These are phyloP conservation scores for Galleria mellonella DNA, from an alignment of 1,140 invertebrate genomes.

Conservation along the genomic window DNA sequence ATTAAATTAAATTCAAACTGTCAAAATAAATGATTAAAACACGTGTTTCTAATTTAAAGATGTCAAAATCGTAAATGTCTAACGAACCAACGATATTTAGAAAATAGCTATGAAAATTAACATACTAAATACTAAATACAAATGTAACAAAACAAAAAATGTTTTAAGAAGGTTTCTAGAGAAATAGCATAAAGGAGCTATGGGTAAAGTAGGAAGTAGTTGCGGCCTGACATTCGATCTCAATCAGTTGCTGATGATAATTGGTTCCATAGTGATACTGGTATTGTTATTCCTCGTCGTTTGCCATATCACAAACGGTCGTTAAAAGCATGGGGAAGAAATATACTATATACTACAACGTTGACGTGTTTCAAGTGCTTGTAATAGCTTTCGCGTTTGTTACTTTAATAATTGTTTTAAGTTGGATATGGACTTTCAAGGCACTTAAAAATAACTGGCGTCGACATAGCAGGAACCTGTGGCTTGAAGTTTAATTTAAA, in stretches of 20 bases:
- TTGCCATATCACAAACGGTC: conserved; percentile 40
- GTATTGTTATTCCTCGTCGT: conserved; percentile 46
- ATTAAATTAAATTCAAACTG: no score
- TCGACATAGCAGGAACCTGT: conserved; percentile 8
- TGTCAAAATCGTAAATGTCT: no score
- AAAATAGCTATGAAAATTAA: no score
- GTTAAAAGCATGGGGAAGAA: conserved; percentile 24
- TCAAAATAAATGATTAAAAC: no score
- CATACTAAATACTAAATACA: no score
- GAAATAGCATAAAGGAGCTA: no score
- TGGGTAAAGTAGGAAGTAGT: no score
- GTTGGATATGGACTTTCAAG: conserved; percentile 51
- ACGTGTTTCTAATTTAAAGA: no score
- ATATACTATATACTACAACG: conserved; percentile 16
- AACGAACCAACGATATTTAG: no score
- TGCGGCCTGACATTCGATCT: conserved; percentile 7
- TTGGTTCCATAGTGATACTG: conserved; percentile 48
- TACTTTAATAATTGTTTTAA: conserved; percentile 37
- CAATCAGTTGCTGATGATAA: conserved; percentile 38
- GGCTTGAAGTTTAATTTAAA: conserved; percentile 11
- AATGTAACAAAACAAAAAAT: no score
- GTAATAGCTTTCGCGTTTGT: conserved; percentile 45
- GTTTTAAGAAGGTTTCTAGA: no score
- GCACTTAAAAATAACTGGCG: conserved; percentile 11
- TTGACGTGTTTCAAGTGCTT: conserved; percentile 37